Evolutionary conservation across 2,113 vertebrate genomes (phyloP).

Genomic region (Corydoras sp.): DNA sequence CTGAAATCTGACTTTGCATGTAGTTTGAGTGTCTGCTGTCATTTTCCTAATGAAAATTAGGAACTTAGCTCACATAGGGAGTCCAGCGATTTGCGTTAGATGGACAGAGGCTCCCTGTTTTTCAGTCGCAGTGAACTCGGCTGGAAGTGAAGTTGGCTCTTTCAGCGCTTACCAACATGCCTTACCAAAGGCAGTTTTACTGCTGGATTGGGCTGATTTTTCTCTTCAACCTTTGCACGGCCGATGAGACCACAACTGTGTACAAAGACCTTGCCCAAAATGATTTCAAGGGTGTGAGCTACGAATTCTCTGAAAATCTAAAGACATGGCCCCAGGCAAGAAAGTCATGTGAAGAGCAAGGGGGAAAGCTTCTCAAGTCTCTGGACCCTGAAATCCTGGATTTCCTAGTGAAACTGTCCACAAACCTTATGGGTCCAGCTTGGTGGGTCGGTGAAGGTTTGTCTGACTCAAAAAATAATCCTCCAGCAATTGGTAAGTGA

Average conservation of each 20-base stretch:
- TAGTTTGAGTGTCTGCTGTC: conserved; percentile 60
- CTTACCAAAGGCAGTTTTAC: conserved; percentile 38
- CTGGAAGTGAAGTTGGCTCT: conserved; percentile 23
- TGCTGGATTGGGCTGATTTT: conserved; percentile 50
- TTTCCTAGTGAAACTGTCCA: conserved; percentile 42
- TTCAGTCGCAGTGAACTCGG: conserved; percentile 3
- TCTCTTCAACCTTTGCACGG: conserved; percentile 27
- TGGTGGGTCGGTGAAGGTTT: conserved; percentile 62
- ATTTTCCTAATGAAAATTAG: conserved; percentile 66
- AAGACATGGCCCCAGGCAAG: conserved; percentile 55
- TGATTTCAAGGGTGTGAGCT: conserved; percentile 46
- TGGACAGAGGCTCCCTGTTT: conserved; percentile 33
- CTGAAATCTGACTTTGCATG: conserved; percentile 60
- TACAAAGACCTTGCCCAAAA: conserved; percentile 10
- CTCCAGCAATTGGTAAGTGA: conserved; percentile 48
- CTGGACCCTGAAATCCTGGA: conserved; percentile 35
- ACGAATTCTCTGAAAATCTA: conserved; percentile 50
- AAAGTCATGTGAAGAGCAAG: conserved; percentile 48
- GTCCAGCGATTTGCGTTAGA: conserved; percentile 57
- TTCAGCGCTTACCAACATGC: conserved; percentile 42
- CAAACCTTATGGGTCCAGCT: conserved; percentile 23
- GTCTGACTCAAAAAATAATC: conserved; percentile 1
- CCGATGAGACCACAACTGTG: background rate
- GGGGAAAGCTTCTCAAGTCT: conserved; percentile 54
- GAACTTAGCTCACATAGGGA: conserved; percentile 54